A percentile compares a stretch with the other conserved stretches of the same genome.
Evolutionary conservation across 2,797 vertebrate genomes (phyloP).

Genomic region (Chiloscyllium punctatum): DNA sequence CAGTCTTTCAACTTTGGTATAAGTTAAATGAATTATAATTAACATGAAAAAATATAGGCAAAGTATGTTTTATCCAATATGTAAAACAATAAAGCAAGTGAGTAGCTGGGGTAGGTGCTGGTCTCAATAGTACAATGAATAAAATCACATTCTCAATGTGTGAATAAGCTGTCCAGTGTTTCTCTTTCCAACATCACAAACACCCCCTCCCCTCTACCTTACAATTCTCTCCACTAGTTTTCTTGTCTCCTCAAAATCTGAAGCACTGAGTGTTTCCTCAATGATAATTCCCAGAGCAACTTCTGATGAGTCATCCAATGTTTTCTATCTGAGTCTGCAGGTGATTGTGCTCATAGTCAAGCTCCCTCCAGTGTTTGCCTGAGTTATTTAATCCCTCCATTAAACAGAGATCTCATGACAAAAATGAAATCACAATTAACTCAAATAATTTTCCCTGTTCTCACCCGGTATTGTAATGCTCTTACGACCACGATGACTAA

Average conservation of each 20-base stretch:
- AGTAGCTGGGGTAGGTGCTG: neutral
- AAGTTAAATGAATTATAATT: neutral
- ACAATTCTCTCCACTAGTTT: neutral
- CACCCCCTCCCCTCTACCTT: no score
- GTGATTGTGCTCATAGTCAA: neutral
- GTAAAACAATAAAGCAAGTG: neutral
- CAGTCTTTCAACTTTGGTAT: neutral
- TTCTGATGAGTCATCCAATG: neutral
- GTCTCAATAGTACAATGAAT: neutral
- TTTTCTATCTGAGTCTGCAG: neutral
- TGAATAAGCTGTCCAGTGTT: neutral
- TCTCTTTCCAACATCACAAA: neutral
- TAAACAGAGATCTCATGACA: neutral
- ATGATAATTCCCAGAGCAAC: neutral
- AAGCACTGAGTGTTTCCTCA: neutral
- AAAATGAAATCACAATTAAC: neutral
- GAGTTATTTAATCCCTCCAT: no score
- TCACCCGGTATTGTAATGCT: neutral
- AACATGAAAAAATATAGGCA: neutral
- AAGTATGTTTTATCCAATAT: neutral
- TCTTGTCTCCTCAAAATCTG: neutral
- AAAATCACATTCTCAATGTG: neutral
- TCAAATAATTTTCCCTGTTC: neutral
- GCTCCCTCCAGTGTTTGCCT: neutral
- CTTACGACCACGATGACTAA: neutral